Evolutionary conservation across 2,888 invertebrate genomes (phyloP).

Genomic region (Schizaphis graminum): DNA sequence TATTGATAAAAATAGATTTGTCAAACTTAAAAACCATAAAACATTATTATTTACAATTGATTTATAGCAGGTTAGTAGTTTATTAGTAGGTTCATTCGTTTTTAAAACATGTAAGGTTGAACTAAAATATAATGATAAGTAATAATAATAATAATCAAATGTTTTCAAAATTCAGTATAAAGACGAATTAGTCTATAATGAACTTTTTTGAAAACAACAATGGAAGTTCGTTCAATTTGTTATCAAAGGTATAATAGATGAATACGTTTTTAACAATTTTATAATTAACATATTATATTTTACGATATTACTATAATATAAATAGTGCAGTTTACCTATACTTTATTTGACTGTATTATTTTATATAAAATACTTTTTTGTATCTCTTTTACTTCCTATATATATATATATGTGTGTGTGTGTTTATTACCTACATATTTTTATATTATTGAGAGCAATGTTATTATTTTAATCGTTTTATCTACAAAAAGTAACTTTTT

Average conservation of each 20-base stretch:
- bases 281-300: background rate
- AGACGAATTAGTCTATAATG: background rate
- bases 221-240: constrained; percentile 11
- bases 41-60: too few species aligned
- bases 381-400: background rate
- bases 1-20: background rate
- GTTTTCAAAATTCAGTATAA: background rate
- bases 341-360: background rate
- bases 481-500: background rate
- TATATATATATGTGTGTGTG: background rate
- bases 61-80: background rate
- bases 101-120: background rate
- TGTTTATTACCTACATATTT: background rate
- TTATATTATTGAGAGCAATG: background rate
- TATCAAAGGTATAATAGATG: background rate
- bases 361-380: background rate
- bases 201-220: background rate
- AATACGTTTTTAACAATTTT: background rate
- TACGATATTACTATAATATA: background rate
- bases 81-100: background rate
- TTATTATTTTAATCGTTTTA: background rate
- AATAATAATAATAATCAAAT: background rate
- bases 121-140: background rate
- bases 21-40: background rate
- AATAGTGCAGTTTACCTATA: background rate